Evolutionary conservation across 1,140 invertebrate species (phyloP), one percentile per base, ranked within the genome.

Genomic region (Leptinotarsa lineolata): DNA sequence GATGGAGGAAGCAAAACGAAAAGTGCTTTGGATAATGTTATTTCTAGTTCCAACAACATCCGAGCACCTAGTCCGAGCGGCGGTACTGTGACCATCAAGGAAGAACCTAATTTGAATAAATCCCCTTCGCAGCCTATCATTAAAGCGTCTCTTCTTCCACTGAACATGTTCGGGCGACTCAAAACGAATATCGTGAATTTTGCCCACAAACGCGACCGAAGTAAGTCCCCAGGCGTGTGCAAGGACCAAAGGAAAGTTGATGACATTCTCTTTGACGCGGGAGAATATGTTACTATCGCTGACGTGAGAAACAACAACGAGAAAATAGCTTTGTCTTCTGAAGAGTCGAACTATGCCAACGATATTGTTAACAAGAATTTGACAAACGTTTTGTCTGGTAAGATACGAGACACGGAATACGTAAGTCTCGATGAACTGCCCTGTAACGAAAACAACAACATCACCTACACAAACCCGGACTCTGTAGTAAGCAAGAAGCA

Each of bases 241-340:
- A 78, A 60, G 67, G 22, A 60, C 15, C 22, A 59, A 6, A 58
- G 64, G 3, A 60, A 45, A 13, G 0, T 58, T 5, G 76, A 77
- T 60, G 24, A 5, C 59, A 39, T 39, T 39, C 21, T 74, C 11
- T 63, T 82, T 86, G 86, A 90, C 83, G 87, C 90, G 71, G 93
- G 92, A 79, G 93, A 94, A 85, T 94, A 94, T 85, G 93, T 94
- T 12, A 94, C 92, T 59, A 93, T 95, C 83, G 91, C 92, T 71
- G 92, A 94, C 85, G 90, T 93, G 72, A 90, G 90, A 82, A 93
- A 92, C 80, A 93, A 93, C 81, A 91, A 91, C 77, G 87, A 89
- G 77, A 92, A 88, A 72, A 81, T 72, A 64, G 84, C 68, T n/a
- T 64, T 74, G 71, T 15, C 48, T 54, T 82, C 87, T 83, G 81